phyloP scores from a whole-genome alignment of 2,888 invertebrate species.

The Monoplex corrugatus region DNA sequence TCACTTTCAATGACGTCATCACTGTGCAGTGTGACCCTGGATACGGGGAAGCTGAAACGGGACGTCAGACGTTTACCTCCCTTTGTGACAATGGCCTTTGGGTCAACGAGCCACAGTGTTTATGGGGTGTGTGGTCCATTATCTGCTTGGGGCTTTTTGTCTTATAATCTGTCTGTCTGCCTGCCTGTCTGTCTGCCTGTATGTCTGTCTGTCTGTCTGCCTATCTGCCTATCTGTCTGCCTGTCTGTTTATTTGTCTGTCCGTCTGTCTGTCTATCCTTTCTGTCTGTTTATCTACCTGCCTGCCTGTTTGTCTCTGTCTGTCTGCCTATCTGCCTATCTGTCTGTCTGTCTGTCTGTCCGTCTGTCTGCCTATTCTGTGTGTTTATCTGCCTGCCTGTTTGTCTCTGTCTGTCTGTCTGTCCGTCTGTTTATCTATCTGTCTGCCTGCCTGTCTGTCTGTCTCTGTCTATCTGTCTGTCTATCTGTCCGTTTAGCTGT shows the following conservation, averaged over 20 bases:
- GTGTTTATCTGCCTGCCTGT: background rate
- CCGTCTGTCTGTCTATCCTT: background rate
- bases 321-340: background rate
- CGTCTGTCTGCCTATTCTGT: background rate
- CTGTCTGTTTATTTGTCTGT: background rate
- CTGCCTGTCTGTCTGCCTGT: background rate
- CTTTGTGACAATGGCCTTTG: slow-evolving; percentile 35
- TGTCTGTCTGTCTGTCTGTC: background rate
- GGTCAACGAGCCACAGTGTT: slow-evolving; percentile 30
- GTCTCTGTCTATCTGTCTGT: no score
- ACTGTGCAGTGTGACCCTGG: slow-evolving; percentile 52
- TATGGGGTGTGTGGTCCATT: slow-evolving; percentile 39
- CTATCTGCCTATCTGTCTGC: background rate
- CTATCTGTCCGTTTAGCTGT: no score
- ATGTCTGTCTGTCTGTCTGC: background rate
- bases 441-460: no score
- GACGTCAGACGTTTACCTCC: slow-evolving; percentile 18
- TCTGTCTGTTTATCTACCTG: background rate
- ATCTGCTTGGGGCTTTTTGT: background rate
- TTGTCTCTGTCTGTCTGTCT: no score
- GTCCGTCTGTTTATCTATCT: no score
- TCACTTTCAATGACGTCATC: slow-evolving; percentile 45
- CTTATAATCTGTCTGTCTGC: background rate
- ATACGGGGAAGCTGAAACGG: slow-evolving; percentile 10
- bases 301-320: background rate